Conservation (phyloP, 2,888 invertebrate genomes). For the Coenonympha arcania region DNA sequence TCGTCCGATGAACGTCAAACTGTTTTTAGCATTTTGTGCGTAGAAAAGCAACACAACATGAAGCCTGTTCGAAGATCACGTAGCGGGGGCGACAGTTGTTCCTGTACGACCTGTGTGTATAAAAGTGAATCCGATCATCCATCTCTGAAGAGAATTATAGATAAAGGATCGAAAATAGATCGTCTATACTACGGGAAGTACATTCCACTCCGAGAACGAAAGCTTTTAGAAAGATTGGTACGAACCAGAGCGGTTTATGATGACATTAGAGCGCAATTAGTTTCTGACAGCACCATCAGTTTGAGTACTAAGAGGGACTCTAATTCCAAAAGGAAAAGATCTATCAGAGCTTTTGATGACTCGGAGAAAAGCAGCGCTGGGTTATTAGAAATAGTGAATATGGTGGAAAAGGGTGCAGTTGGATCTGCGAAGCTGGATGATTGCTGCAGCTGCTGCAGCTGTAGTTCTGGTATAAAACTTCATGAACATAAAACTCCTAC, state of each 20-base stretch:
- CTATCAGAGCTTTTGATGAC: slow-evolving; percentile 24
- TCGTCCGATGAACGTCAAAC: background rate
- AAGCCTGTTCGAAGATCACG: slow-evolving; percentile 32
- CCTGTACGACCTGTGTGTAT: slow-evolving; percentile 41
- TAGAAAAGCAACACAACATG: slow-evolving; percentile 37
- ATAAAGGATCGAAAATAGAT: slow-evolving; percentile 39
- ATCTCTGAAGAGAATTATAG: slow-evolving; percentile 34
- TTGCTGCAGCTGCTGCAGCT: slow-evolving; percentile 49
- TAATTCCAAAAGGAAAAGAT: slow-evolving; percentile 24
- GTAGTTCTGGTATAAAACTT: slow-evolving; percentile 32
- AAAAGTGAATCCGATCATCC: slow-evolving; percentile 39
- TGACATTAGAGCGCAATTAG: slow-evolving; percentile 41
- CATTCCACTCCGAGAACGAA: slow-evolving; percentile 43
- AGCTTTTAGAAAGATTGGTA: slow-evolving; percentile 43
- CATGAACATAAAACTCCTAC: slow-evolving; percentile 18
- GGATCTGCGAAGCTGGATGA: slow-evolving; percentile 35
- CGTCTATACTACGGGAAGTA: slow-evolving; percentile 42
- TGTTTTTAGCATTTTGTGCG: slow-evolving; percentile 6
- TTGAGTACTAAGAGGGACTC: slow-evolving; percentile 33
- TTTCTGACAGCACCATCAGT: slow-evolving; percentile 38
- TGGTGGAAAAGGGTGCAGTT: slow-evolving; percentile 42
- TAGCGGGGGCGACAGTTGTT: slow-evolving; percentile 35
- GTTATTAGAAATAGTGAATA: slow-evolving; percentile 38
- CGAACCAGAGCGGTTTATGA: slow-evolving; percentile 51
- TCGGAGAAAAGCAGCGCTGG: slow-evolving; percentile 32